phyloP scores from a whole-genome alignment of 2,113 vertebrate genomes.

The Hypocryptadius cinnamomeus region DNA sequence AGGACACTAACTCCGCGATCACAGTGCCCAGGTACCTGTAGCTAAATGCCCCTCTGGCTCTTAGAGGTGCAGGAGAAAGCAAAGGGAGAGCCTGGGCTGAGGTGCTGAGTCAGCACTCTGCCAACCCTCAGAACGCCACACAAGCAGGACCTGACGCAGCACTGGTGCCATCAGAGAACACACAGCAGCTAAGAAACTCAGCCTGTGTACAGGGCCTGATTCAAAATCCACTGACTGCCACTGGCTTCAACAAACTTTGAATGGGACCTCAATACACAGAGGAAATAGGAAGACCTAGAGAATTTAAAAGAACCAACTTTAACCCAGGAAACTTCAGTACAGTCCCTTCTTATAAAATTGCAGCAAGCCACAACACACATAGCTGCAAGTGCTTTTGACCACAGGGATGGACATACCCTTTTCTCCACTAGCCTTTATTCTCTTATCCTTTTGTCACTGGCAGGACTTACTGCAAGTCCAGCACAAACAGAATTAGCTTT shows the following conservation, averaged over 20 bases:
- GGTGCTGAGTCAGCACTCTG: neutral
- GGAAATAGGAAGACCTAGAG: neutral
- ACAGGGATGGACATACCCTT: neutral
- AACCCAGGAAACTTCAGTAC: neutral
- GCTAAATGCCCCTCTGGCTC: neutral
- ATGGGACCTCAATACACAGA: neutral
- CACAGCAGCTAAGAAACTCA: neutral
- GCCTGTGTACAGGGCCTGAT: accelerated
- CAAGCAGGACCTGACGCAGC: neutral
- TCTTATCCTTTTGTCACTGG: neutral
- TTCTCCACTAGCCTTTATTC: neutral
- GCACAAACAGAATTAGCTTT: neutral
- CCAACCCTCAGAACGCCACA: accelerated
- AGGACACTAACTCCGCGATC: neutral
- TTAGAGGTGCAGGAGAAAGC: neutral
- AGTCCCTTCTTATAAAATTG: neutral
- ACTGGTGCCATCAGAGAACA: neutral
- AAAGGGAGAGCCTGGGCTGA: neutral
- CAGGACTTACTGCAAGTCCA: neutral
- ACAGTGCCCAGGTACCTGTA: too few species aligned
- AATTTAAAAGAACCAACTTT: neutral
- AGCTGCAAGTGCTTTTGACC: neutral
- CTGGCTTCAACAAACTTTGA: neutral
- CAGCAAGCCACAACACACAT: neutral
- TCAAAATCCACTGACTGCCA: neutral